phyloP scores from a whole-genome alignment of 2,797 vertebrate genomes.

The Mus caroli region DNA sequence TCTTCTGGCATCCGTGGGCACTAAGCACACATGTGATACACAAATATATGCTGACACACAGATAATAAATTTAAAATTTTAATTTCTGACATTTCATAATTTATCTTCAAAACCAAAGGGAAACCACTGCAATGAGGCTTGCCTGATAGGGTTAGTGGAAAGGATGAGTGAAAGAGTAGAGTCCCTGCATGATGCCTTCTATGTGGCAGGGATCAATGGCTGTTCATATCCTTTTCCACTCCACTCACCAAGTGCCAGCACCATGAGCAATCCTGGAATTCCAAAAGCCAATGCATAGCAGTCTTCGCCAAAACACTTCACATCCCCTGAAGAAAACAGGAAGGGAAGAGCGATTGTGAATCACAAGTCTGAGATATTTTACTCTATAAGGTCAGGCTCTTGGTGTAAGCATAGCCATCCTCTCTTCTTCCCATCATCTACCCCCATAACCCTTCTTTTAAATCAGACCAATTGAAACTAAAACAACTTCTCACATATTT shows the following conservation, averaged over 20 bases:
- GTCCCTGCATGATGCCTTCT: background rate
- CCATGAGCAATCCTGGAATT: constrained; percentile 96
- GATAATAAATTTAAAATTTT: background rate
- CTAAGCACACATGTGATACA: background rate
- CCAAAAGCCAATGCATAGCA: constrained; percentile 98
- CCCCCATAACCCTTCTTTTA: constrained; percentile 41
- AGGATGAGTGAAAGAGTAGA: background rate
- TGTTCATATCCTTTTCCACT: background rate
- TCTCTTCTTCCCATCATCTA: constrained; percentile 50
- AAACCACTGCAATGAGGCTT: background rate
- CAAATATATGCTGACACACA: background rate
- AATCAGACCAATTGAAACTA: constrained; percentile 30
- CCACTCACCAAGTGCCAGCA: constrained; percentile 94
- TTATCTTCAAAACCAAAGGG: constrained; percentile 1
- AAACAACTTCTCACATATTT: constrained; percentile 19
- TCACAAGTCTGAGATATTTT: constrained; percentile 39
- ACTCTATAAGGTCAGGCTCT: background rate
- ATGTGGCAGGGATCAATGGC: background rate
- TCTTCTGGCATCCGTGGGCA: background rate
- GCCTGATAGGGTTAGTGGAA: background rate
- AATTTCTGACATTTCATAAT: constrained; percentile 43
- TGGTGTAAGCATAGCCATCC: background rate
- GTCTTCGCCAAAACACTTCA: constrained; percentile 96
- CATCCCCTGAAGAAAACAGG: constrained; percentile 91
- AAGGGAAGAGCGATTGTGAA: background rate